Percentiles rank a stretch among this genome's conserved stretches.
Evolutionary conservation across 92 coral and sea anemone genomes (phyloP).

Genomic region (Porites cylindrica): DNA sequence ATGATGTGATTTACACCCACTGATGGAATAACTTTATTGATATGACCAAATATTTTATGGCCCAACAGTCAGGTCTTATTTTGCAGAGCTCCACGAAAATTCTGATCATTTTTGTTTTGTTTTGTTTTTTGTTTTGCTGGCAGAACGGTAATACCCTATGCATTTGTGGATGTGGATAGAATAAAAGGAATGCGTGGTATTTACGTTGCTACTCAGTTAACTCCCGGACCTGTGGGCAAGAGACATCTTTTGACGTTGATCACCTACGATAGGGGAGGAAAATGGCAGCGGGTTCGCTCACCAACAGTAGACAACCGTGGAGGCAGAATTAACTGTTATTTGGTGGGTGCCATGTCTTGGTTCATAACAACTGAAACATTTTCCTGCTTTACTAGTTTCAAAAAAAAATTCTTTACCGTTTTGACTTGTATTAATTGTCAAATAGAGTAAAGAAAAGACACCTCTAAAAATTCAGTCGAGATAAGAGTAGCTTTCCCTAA

Average conservation of each 20-base stretch:
- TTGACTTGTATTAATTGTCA: too few species aligned
- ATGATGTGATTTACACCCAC: too few species aligned
- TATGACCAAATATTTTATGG: too few species aligned
- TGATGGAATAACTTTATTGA: too few species aligned
- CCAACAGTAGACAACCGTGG: conserved; percentile 77
- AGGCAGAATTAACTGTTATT: conserved; percentile 66
- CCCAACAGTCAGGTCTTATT: too few species aligned
- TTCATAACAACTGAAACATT: too few species aligned
- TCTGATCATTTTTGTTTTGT: too few species aligned
- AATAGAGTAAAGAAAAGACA: too few species aligned
- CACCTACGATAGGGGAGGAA: conserved; percentile 92
- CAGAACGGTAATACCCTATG: conserved; percentile 82
- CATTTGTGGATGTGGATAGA: conserved; percentile 91
- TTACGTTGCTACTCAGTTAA: conserved; percentile 94
- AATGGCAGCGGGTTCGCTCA: conserved; percentile 84
- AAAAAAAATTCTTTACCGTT: too few species aligned
- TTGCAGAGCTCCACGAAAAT: not conserved
- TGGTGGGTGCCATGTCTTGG: conserved; percentile 60
- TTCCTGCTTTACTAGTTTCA: too few species aligned
- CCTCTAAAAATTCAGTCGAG: too few species aligned
- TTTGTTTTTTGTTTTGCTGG: not conserved
- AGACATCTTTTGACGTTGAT: conserved; percentile 85
- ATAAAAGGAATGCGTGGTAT: conserved; percentile 77
- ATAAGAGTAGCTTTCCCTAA: too few species aligned
- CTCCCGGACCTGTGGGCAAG: conserved; percentile 97